These are phyloP conservation scores for Campoletis sonorensis DNA, from an alignment of 1,140 invertebrate genomes.

Conservation along the genomic window DNA sequence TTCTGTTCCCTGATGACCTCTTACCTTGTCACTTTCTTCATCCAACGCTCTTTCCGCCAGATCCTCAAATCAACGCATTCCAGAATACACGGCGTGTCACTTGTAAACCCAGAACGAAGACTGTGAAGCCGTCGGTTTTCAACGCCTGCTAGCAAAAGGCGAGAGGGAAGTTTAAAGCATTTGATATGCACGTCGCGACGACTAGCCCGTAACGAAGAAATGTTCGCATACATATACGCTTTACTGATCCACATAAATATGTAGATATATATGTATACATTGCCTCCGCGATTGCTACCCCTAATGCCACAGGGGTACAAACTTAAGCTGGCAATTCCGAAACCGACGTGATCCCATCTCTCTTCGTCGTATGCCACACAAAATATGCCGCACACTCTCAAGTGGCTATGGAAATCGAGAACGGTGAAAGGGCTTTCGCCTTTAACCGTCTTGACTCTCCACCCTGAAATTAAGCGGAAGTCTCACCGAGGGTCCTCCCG, in stretches of 20 bases:
- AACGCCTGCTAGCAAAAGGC: conserved; percentile 33
- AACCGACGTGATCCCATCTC: conserved; percentile 19
- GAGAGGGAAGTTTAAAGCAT: conserved; percentile 53
- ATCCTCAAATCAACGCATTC: neutral
- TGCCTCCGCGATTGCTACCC: neutral
- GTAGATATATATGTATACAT: neutral
- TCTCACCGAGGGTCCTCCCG: conserved; percentile 29
- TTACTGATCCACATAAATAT: neutral
- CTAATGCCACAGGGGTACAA: conserved; percentile 13
- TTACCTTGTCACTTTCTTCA: neutral
- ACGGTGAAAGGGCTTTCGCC: conserved; percentile 47
- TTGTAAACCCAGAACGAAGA: conserved; percentile 2
- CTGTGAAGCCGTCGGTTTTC: conserved; percentile 19
- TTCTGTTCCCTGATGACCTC: too few relatives aligned
- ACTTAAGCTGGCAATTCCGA: conserved; percentile 63
- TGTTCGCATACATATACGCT: neutral
- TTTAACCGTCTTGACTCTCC: conserved; percentile 58
- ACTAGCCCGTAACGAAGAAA: conserved; percentile 48
- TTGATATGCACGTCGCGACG: conserved; percentile 62
- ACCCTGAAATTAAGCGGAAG: conserved; percentile 62
- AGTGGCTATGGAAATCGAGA: conserved; percentile 20
- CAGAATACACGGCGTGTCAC: neutral
- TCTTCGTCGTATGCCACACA: conserved; percentile 4
- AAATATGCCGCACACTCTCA: conserved; percentile 60
- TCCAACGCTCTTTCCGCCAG: neutral